Evolutionary conservation across 2,797 vertebrate genomes (phyloP).

Genomic region (Parauchenoglanis ngamensis): DNA sequence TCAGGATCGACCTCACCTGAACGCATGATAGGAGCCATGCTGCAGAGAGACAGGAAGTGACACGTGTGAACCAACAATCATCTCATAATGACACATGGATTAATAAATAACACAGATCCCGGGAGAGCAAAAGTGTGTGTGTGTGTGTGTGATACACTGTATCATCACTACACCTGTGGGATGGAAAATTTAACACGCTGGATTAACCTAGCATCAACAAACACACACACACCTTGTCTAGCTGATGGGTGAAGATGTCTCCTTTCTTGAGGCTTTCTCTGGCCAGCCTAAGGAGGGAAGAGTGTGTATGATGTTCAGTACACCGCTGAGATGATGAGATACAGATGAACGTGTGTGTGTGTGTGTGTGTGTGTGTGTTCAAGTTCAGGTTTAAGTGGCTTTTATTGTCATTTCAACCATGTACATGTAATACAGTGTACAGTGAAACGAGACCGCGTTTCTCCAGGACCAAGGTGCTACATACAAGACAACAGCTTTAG

Average conservation of each 20-base stretch:
- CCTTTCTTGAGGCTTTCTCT: slow-evolving; percentile 83
- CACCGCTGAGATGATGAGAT: neutral
- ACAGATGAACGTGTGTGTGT: neutral
- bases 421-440: too few relatives aligned
- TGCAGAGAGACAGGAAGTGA: slow-evolving; percentile 61
- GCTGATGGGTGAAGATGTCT: slow-evolving; percentile 83
- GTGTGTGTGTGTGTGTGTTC: neutral
- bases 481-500: too few relatives aligned
- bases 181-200: too few relatives aligned
- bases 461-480: too few relatives aligned
- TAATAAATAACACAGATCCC: neutral
- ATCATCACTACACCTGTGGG: neutral
- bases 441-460: too few relatives aligned
- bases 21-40: slow-evolving; percentile 86
- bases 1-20: slow-evolving; percentile 87
- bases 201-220: too few relatives aligned
- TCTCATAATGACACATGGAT: neutral
- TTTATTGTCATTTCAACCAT: too few relatives aligned
- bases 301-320: neutral
- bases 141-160: slow-evolving; percentile 18
- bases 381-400: too few relatives aligned
- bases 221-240: slow-evolving; percentile 74
- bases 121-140: neutral
- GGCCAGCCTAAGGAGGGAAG: slow-evolving; percentile 77
- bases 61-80: neutral